Evolutionary conservation across 1,140 invertebrate species (phyloP), one percentile per base, ranked within the genome.

Genomic region (Drosophila cardini): DNA sequence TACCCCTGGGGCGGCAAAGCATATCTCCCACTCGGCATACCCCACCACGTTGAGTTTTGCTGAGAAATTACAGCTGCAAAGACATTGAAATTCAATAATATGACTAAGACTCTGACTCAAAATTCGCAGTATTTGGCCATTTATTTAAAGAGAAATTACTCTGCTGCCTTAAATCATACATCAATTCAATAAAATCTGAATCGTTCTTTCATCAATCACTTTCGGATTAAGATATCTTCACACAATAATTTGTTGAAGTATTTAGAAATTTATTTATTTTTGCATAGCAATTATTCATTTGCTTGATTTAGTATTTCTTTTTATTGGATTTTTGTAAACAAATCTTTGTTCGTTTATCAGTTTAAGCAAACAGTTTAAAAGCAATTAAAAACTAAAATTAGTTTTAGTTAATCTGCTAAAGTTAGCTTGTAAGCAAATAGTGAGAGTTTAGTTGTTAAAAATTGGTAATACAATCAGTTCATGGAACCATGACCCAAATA

Each of bases 381-480:
- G 50, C 50, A n/a, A 26, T 42, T 21, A 5, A 30, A 26, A 8
- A 34, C 6, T 45, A 2, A 45, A 45, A 45, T 15, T 15, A 2
- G 16, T 9, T 10, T 38, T 38, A 46, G 4, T 50, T 50, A 50
- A 21, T 26, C 21, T 26, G n/a, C n/a, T n/a, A n/a, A n/a, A n/a
- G n/a, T 48, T 50, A 50, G 46, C 7, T n/a, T 48, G 26, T 43
- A 15, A 43, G 15, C 15, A 43, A 43, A 7, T 15, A 15, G 40
- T n/a, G 40, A 43, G 15, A 16, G 5, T 43, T 7, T 11, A 38
- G 36, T 46, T 46, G 45, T n/a, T 48, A 7, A 5, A 11, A 56
- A 52, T 53, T 50, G 46, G 50, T 61, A 78, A 62, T 53, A 57
- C 75, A 71, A 64, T 72, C 38, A 10, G 55, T 38, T 65, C 18